Percentiles rank a stretch among this genome's conserved stretches.
Evolutionary conservation across 2,113 vertebrate species (phyloP).

Genomic region (Chionis minor): DNA sequence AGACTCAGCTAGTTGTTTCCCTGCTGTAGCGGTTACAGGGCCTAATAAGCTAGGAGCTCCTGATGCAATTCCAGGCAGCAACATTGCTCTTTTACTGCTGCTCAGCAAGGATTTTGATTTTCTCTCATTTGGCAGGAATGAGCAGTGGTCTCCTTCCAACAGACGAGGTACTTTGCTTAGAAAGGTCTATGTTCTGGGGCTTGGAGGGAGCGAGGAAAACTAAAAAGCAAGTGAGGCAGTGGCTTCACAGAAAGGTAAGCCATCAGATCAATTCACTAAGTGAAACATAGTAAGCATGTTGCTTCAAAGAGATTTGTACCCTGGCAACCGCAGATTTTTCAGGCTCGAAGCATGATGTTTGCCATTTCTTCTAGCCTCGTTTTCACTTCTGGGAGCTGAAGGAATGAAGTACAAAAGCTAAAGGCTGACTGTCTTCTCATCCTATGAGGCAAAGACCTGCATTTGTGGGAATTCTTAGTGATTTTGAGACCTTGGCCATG

Average conservation of each 20-base stretch:
- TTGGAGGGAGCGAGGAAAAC: neutral
- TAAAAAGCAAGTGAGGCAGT: neutral
- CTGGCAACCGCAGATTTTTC: neutral
- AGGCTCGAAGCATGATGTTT: neutral
- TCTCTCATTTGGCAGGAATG: neutral
- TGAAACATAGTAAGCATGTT: neutral
- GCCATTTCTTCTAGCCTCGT: neutral
- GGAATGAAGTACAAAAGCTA: neutral
- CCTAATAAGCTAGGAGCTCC: neutral
- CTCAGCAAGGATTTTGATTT: slow-evolving; percentile 11
- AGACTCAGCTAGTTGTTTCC: neutral
- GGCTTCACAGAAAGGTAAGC: neutral
- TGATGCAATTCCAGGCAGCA: neutral
- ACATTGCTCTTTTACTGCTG: neutral
- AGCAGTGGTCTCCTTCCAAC: neutral
- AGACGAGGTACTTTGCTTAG: neutral
- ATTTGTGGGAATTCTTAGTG: neutral
- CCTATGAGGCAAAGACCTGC: neutral
- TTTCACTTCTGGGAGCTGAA: neutral
- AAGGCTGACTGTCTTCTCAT: neutral
- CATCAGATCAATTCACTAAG: neutral
- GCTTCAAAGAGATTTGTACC: neutral
- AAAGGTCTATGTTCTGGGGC: neutral
- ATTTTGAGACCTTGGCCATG: neutral
- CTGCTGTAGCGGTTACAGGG: neutral